Evolutionary conservation across 2,797 vertebrate species (phyloP).

Genomic region (Clarias pachynema): DNA sequence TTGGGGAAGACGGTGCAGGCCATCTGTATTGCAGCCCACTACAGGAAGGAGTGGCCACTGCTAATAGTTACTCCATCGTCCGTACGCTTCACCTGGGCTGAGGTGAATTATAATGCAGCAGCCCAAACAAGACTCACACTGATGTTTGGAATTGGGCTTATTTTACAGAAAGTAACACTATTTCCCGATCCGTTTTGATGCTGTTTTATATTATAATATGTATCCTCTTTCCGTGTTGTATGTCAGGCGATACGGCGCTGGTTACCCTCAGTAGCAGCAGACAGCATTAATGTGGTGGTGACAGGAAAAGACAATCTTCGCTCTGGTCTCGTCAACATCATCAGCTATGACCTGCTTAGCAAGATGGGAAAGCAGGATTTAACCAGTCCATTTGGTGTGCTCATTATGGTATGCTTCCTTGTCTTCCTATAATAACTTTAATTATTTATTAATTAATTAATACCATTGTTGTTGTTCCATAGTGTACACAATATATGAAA

Average conservation of each 20-base stretch:
- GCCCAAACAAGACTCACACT: neutral
- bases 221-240: neutral
- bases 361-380: conserved; percentile 83
- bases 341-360: conserved; percentile 96
- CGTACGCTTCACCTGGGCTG: conserved; percentile 94
- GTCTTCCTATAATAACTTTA: neutral
- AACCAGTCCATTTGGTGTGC: conserved; percentile 80
- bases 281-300: conserved; percentile 85
- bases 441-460: too few species aligned
- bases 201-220: neutral
- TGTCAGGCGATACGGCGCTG: conserved; percentile 88
- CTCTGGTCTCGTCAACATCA: conserved; percentile 86
- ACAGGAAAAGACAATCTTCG: conserved; percentile 83
- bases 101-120: conserved; percentile 75
- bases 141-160: neutral
- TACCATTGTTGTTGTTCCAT: too few species aligned
- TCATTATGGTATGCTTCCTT: conserved; percentile 87
- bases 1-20: conserved; percentile 97
- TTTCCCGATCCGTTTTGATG: neutral
- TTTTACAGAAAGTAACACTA: neutral
- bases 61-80: conserved; percentile 93
- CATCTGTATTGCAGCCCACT: conserved; percentile 94
- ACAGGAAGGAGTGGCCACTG: conserved; percentile 92
- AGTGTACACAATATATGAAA: too few species aligned
- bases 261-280: conserved; percentile 86